Percentiles rank a stretch among this genome's conserved stretches.
Evolutionary conservation across 2,888 invertebrate genomes (phyloP).

Genomic region (Thysanoteuthis rhombus): DNA sequence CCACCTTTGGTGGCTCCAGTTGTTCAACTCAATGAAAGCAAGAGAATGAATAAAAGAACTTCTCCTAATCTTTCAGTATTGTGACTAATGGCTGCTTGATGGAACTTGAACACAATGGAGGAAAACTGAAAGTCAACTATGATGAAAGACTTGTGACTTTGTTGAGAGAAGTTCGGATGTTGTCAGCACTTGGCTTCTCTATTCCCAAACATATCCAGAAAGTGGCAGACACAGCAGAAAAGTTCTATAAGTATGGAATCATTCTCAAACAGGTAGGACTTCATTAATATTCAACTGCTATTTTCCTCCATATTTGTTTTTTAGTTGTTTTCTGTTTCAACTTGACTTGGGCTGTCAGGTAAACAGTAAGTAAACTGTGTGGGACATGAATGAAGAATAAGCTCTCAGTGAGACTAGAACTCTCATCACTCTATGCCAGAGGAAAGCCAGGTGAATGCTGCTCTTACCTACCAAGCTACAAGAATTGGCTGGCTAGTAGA

Average conservation of each 20-base stretch:
- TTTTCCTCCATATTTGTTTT: no score
- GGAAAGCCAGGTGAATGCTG: no score
- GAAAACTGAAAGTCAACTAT: slow-evolving; percentile 82
- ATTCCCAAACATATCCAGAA: slow-evolving; percentile 81
- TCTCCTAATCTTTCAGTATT: slow-evolving; percentile 55
- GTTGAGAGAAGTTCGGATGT: slow-evolving; percentile 87
- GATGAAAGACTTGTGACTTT: slow-evolving; percentile 85
- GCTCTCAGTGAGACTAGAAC: no score
- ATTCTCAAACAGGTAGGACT: slow-evolving; percentile 82
- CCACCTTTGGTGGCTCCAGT: no score
- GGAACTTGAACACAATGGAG: slow-evolving; percentile 69
- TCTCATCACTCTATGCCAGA: no score
- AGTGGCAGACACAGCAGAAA: slow-evolving; percentile 78
- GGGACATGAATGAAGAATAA: no score
- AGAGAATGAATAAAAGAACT: background rate
- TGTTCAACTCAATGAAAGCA: no score
- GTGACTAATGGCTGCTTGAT: slow-evolving; percentile 71
- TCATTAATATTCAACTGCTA: background rate
- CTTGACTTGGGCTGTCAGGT: no score
- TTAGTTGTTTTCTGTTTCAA: no score
- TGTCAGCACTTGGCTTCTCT: slow-evolving; percentile 82
- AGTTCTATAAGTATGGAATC: slow-evolving; percentile 85
- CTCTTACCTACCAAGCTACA: no score
- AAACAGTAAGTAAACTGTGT: no score
- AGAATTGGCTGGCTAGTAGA: no score